Conservation (phyloP, 2,113 vertebrate species). For the Platanista minor region DNA sequence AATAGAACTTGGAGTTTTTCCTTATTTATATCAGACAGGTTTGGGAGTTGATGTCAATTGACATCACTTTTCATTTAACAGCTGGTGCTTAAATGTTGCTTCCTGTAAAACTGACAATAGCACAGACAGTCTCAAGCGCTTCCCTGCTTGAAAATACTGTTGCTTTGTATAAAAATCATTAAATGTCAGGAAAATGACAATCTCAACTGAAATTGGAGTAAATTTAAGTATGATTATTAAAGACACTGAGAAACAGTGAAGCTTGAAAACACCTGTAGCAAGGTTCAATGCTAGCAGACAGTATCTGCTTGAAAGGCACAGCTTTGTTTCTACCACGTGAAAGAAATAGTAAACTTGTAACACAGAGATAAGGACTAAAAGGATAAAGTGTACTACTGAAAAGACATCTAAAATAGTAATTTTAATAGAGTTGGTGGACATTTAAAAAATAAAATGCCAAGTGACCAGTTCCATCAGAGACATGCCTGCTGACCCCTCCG, state of each 20-base stretch:
- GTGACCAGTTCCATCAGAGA: neutral
- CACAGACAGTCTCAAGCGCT: neutral
- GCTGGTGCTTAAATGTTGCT: neutral
- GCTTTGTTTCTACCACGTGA: neutral
- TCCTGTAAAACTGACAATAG: neutral
- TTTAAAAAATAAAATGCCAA: neutral
- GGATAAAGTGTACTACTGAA: neutral
- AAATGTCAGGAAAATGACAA: neutral
- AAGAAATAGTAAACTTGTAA: neutral
- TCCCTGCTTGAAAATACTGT: neutral
- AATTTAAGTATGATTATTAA: neutral
- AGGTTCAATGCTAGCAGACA: neutral
- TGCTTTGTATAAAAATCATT: neutral
- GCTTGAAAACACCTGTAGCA: slow-evolving; percentile 27
- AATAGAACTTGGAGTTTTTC: neutral
- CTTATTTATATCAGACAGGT: neutral
- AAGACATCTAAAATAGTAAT: neutral
- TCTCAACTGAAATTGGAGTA: neutral
- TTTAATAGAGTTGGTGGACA: neutral
- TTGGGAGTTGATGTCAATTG: neutral
- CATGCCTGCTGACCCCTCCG: neutral
- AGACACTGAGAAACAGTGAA: neutral
- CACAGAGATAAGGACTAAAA: neutral
- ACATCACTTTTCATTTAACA: neutral
- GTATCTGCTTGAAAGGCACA: neutral